Evolutionary conservation across 2,113 vertebrate genomes (phyloP).

Genomic region (Gavia stellata): DNA sequence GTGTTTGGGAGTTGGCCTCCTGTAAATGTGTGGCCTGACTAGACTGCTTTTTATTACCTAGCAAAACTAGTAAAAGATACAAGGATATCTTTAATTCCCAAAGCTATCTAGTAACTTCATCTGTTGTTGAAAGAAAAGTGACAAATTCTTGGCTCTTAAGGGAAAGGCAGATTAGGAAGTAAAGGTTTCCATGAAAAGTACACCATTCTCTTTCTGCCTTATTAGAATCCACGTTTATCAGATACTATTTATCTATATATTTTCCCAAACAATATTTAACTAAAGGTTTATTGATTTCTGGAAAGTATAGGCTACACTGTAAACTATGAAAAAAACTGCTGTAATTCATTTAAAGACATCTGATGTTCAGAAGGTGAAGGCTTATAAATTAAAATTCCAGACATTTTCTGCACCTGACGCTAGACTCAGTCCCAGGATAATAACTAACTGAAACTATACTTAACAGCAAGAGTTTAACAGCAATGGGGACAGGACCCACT

Average conservation of each 20-base stretch:
- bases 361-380: neutral
- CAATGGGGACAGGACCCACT: neutral
- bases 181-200: neutral
- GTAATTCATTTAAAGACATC: neutral
- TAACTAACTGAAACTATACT: neutral
- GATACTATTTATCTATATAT: neutral
- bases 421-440: neutral
- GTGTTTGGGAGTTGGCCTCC: neutral
- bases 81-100: neutral
- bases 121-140: neutral
- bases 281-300: neutral
- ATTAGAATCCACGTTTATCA: neutral
- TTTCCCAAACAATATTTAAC: neutral
- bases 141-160: neutral
- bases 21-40: neutral
- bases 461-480: neutral
- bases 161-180: neutral
- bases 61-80: neutral
- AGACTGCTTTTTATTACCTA: neutral
- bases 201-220: neutral
- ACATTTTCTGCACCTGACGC: neutral
- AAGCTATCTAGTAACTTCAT: neutral
- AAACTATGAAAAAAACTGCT: neutral
- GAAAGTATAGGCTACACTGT: neutral
- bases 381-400: neutral